A percentile compares a stretch with the other conserved stretches of the same genome.
These are phyloP conservation scores for Pteropus rufus DNA, from an alignment of 2,797 vertebrate genomes.

Conservation along the genomic window DNA sequence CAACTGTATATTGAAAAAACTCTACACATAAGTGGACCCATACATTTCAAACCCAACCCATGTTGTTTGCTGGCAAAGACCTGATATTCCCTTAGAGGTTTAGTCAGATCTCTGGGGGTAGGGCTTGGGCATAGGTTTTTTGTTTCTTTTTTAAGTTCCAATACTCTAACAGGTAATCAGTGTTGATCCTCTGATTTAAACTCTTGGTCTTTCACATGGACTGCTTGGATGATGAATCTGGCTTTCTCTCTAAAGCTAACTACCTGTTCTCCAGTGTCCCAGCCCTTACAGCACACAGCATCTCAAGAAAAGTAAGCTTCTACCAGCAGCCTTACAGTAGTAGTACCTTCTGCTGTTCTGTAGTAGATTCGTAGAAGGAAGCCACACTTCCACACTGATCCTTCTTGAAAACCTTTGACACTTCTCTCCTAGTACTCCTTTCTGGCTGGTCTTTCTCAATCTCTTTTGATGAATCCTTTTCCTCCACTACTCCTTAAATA, in stretches of 20 bases:
- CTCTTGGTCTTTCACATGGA: not conserved
- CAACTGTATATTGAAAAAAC: not conserved
- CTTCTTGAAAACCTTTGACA: not conserved
- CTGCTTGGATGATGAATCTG: constrained; percentile 20
- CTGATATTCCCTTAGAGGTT: not conserved
- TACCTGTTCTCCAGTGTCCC: not conserved
- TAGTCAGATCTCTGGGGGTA: not conserved
- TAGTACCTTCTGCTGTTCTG: constrained; percentile 19
- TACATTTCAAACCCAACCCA: not conserved
- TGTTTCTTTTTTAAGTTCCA: constrained; percentile 9
- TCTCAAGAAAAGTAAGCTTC: constrained; percentile 22
- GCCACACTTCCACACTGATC: not conserved
- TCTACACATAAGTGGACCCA: not conserved
- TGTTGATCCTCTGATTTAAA: constrained; percentile 6
- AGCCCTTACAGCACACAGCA: not conserved
- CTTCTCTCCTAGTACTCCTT: not conserved
- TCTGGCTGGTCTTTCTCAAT: not conserved
- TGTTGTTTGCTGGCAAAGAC: not conserved
- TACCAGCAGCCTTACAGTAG: not conserved
- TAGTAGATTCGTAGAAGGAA: constrained; percentile 11
- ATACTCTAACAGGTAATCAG: not conserved
- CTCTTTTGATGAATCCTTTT: constrained; percentile 15
- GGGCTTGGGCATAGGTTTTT: not conserved
- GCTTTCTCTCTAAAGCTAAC: constrained; percentile 37
- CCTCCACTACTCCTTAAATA: constrained; percentile 12